Percentiles rank a stretch among this genome's conserved stretches.
Evolutionary conservation across 2,888 invertebrate genomes (phyloP).

Genomic region (Mamestra brassicae): DNA sequence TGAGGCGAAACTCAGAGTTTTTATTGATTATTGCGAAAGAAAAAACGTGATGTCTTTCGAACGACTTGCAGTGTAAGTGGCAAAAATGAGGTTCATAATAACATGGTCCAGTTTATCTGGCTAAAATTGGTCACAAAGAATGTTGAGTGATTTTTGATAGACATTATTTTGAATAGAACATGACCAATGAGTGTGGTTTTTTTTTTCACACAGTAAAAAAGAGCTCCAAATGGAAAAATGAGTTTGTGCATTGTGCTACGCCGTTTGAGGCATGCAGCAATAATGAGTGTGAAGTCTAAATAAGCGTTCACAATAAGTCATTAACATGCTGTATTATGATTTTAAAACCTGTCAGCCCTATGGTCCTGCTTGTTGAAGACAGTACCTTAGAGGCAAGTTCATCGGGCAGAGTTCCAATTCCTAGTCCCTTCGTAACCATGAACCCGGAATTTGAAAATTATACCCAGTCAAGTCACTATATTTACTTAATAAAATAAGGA

Average conservation of each 20-base stretch:
- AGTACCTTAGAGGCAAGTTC: neutral
- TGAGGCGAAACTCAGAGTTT: conserved; percentile 59
- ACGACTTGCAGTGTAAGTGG: conserved; percentile 7
- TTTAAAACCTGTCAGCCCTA: neutral
- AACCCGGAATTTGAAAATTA: neutral
- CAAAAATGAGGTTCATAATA: conserved; percentile 14
- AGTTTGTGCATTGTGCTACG: conserved; percentile 30
- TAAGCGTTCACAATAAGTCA: conserved; percentile 39
- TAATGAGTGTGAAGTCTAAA: conserved; percentile 22
- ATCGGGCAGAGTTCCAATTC: conserved; percentile 7
- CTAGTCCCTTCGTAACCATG: neutral
- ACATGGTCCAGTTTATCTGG: neutral
- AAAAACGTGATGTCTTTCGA: conserved; percentile 27
- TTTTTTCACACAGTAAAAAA: neutral
- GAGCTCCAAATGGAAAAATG: conserved; percentile 10
- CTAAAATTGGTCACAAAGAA: neutral
- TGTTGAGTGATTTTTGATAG: conserved; percentile 23
- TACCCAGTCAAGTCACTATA: too few species aligned
- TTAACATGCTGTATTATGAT: conserved; percentile 22
- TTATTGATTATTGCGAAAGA: conserved; percentile 62
- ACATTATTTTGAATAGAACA: conserved; percentile 26
- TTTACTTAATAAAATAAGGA: too few species aligned
- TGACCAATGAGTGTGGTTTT: conserved; percentile 11
- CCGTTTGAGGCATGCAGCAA: conserved; percentile 11
- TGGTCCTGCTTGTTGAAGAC: neutral